These are phyloP conservation scores for Chlorodrepanis virens DNA, from an alignment of 2,113 vertebrate species.

Conservation along the genomic window DNA sequence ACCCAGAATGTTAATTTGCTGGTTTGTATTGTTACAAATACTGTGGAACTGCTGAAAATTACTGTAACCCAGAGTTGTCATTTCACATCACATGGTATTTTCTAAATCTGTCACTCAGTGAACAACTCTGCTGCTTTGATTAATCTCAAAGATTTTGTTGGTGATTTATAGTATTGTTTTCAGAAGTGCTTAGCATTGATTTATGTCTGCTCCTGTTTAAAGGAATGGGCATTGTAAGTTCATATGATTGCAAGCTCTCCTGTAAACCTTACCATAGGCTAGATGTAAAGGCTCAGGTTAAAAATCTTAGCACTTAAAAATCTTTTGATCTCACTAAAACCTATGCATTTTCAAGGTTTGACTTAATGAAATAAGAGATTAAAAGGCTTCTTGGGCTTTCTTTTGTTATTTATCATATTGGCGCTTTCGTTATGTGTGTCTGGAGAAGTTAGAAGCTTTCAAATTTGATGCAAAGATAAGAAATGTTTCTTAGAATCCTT, in stretches of 20 bases:
- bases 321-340: background rate
- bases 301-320: background rate
- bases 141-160: background rate
- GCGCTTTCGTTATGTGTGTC: background rate
- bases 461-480: background rate
- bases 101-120: background rate
- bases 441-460: background rate
- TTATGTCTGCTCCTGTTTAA: background rate
- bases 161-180: background rate
- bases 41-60: background rate
- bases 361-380: background rate
- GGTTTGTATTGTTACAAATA: background rate
- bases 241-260: background rate
- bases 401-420: background rate
- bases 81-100: background rate
- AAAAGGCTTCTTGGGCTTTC: background rate
- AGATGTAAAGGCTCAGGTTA: background rate
- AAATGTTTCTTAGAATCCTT: background rate
- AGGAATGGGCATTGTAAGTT: background rate
- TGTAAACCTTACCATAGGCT: background rate
- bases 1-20: background rate
- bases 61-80: background rate
- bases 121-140: background rate
- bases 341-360: background rate
- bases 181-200: background rate